Conservation (phyloP, 2,888 invertebrate species). For the Philereme vetulata region DNA sequence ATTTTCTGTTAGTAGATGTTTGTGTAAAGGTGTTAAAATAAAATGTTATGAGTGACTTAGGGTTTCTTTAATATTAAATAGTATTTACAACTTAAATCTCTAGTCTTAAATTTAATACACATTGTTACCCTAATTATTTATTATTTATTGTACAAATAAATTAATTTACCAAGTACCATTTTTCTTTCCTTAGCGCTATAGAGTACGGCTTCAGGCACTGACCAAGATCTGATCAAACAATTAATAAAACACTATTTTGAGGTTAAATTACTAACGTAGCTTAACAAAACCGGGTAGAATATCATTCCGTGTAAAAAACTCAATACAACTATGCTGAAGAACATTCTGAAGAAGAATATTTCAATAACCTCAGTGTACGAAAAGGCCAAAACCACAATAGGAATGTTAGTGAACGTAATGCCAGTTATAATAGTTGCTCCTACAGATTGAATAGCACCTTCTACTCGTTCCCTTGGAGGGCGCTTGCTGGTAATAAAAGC, state of each 20-base stretch:
- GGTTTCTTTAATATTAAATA: slow-evolving; percentile 32
- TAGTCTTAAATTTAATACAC: slow-evolving; percentile 30
- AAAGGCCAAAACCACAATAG: slow-evolving; percentile 94
- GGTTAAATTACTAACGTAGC: slow-evolving; percentile 82
- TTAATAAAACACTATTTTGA: slow-evolving; percentile 34
- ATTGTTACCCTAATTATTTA: slow-evolving; percentile 17
- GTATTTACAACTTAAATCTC: slow-evolving; percentile 43
- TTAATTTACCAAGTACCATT: background rate
- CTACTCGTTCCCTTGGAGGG: slow-evolving; percentile 84
- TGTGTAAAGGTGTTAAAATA: slow-evolving; percentile 9
- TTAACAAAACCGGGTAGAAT: slow-evolving; percentile 95
- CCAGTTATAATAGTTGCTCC: slow-evolving; percentile 97
- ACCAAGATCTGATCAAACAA: background rate
- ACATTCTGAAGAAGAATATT: slow-evolving; percentile 98
- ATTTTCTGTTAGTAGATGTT: slow-evolving; percentile 15
- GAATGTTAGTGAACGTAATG: slow-evolving; percentile 97
- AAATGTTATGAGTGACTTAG: slow-evolving; percentile 25
- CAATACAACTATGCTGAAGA: slow-evolving; percentile 95
- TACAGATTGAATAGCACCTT: slow-evolving; percentile 89
- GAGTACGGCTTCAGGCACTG: background rate
- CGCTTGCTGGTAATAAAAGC: slow-evolving; percentile 76
- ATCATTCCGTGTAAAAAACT: slow-evolving; percentile 96
- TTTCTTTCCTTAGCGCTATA: background rate
- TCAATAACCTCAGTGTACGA: slow-evolving; percentile 97
- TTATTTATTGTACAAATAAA: slow-evolving; percentile 17